Evolutionary conservation across 2,888 invertebrate species (phyloP).

Genomic region (Brassicogethes aeneus): DNA sequence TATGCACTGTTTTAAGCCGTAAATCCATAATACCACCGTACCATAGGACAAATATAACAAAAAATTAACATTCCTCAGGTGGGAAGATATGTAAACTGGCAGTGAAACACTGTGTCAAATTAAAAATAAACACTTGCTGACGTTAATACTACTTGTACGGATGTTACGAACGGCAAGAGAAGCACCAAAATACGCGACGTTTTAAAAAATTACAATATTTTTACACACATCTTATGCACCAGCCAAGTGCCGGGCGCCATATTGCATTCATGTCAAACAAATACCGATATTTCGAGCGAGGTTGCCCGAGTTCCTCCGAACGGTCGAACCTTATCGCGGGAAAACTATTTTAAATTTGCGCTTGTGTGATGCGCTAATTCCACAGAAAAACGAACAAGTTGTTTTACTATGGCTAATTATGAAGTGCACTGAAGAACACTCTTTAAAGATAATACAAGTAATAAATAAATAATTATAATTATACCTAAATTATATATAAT

Average conservation of each 20-base stretch:
- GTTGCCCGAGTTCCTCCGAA: conserved; percentile 3
- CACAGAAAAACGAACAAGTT: no score
- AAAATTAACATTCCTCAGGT: conserved; percentile 59
- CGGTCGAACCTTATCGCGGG: no score
- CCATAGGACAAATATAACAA: conserved; percentile 53
- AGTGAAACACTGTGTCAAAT: neutral
- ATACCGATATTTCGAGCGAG: conserved; percentile 7
- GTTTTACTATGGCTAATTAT: no score
- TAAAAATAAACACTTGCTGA: neutral
- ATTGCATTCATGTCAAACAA: conserved; percentile 27
- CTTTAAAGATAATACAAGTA: no score
- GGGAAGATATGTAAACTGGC: conserved; percentile 34
- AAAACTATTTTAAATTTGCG: no score
- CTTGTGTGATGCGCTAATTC: no score
- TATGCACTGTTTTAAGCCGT: conserved; percentile 11
- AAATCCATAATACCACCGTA: conserved; percentile 43
- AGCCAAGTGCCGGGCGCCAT: conserved; percentile 30
- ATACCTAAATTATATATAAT: no score
- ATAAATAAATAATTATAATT: no score
- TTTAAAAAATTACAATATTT: conserved; percentile 17
- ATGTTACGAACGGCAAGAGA: neutral
- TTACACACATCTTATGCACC: conserved; percentile 25
- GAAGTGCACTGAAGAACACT: no score
- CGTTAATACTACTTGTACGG: neutral
- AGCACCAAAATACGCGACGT: conserved; percentile 7